Base-by-base conservation (phyloP, 2,797 vertebrate genomes). In the Pristis pectinata region DNA sequence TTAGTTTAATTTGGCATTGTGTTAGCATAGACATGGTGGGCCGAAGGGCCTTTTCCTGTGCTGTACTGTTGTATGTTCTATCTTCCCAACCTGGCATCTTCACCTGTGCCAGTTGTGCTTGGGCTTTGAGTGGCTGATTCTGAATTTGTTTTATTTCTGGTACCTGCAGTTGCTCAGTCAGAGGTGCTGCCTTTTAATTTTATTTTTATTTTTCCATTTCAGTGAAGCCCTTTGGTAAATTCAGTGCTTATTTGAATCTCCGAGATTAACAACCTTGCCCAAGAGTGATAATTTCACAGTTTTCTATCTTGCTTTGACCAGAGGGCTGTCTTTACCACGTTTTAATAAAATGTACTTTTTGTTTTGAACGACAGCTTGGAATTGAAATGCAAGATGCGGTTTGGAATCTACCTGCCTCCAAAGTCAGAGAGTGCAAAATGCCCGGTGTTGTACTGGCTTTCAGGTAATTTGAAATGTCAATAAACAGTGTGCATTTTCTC, bases 311-410 rank as follows among this genome's bases (percentile, higher is more conserved):
- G 64, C 64, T n/a, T 19, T 5, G 11, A n/a, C n/a, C 61, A 56
- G 8, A 8, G 34, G 56, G 56, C 61, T 64, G 34, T n/a, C 49
- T 34, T 87, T 64, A n/a, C 85, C 13, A 37, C 8, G 17, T n/a
- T n/a, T 89, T 7, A n/a, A 61, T 9, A 61, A n/a, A 61, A 64
- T 64, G 59, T n/a, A 61, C 24, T 79, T n/a, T 95, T 67, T 13
- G 7, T 95, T 95, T 95, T 96, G 6, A 96, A 95, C 95, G 95
- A 76, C 95, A 99, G 99, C 97, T 93, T 96, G 6, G 98, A 99
- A 95, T 97, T 99, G 92, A 99, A 98, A 95, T 99, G 98, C 97
- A 99, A 98, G 97, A 99, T 99, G 98, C 99, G 97, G 96, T 99
- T 99, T 96, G 99, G 97, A 13, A 96, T 99, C 96, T 99, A 97